Conservation (phyloP, 2,888 invertebrate species). For the Diadromus collaris region DNA sequence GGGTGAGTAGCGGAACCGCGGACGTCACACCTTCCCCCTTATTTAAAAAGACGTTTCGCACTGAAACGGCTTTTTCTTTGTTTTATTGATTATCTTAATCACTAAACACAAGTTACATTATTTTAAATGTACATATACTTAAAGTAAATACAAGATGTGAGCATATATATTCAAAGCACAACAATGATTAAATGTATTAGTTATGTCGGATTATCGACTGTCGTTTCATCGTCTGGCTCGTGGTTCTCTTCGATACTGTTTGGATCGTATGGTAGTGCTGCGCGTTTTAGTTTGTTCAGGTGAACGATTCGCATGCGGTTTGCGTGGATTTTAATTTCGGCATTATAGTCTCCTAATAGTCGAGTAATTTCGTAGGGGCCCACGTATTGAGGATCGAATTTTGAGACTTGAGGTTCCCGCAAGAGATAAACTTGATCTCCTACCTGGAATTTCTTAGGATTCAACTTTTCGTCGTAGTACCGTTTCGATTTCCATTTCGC, state of each 20-base stretch:
- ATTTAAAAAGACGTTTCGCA: conserved; percentile 14
- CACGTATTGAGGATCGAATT: conserved; percentile 16
- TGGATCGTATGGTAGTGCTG: neutral
- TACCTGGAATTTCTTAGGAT: neutral
- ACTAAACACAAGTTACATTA: neutral
- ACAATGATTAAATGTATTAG: too few species aligned
- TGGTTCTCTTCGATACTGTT: neutral
- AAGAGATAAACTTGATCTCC: conserved; percentile 13
- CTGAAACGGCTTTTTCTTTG: conserved; percentile 9
- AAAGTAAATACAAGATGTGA: too few species aligned
- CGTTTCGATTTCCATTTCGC: conserved; percentile 15
- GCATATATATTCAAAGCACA: too few species aligned
- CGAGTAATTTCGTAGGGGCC: neutral
- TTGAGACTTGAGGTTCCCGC: neutral
- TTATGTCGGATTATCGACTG: too few species aligned
- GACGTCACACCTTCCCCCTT: conserved; percentile 7
- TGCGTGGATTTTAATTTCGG: neutral
- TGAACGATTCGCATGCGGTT: conserved; percentile 12
- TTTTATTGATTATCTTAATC: neutral
- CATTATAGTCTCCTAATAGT: neutral
- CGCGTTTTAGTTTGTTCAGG: conserved; percentile 6
- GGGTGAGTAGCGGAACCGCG: conserved; percentile 7
- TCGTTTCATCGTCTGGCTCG: too few species aligned
- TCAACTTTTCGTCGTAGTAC: conserved; percentile 14
- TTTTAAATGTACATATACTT: too few species aligned